Conservation (phyloP, 1,140 invertebrate genomes). For the Drosophila repletoides region DNA sequence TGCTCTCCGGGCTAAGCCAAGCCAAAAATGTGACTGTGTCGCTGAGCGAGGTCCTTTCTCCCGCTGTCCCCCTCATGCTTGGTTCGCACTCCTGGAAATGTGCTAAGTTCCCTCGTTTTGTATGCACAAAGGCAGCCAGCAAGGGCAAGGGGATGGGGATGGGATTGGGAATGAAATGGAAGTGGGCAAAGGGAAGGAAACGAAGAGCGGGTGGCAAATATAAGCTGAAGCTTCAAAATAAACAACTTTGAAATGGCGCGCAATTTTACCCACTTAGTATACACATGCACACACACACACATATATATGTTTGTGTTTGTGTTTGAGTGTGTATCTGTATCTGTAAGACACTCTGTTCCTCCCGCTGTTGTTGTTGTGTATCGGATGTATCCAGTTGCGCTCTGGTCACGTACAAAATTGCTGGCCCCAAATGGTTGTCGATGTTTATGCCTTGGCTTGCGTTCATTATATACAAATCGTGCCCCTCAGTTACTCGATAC, state of each 20-base stretch:
- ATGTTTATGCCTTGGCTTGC: constrained; percentile 34
- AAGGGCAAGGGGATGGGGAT: not conserved
- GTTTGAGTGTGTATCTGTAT: constrained; percentile 5
- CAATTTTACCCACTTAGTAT: constrained; percentile 40
- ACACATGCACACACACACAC: not conserved
- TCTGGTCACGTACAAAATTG: constrained; percentile 54
- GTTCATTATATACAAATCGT: constrained; percentile 17
- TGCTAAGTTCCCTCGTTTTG: constrained; percentile 68
- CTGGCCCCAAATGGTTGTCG: constrained; percentile 42
- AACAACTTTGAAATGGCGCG: constrained; percentile 52
- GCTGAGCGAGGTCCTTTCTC: not conserved
- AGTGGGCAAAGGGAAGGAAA: not conserved
- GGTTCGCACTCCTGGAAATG: constrained; percentile 48
- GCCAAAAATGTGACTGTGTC: constrained; percentile 24
- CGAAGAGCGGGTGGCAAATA: constrained; percentile 22
- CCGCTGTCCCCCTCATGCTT: not conserved
- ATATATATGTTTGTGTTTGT: not conserved
- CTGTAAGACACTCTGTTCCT: constrained; percentile 26
- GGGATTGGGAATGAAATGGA: not conserved
- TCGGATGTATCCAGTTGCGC: constrained; percentile 26
- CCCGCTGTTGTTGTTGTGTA: not conserved
- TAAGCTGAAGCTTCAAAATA: constrained; percentile 46
- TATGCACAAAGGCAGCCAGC: constrained; percentile 60
- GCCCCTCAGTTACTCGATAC: constrained; percentile 16
- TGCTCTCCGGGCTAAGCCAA: not conserved